Conservation (phyloP, 2,888 invertebrate genomes). For the Pseudococcus longispinus region DNA sequence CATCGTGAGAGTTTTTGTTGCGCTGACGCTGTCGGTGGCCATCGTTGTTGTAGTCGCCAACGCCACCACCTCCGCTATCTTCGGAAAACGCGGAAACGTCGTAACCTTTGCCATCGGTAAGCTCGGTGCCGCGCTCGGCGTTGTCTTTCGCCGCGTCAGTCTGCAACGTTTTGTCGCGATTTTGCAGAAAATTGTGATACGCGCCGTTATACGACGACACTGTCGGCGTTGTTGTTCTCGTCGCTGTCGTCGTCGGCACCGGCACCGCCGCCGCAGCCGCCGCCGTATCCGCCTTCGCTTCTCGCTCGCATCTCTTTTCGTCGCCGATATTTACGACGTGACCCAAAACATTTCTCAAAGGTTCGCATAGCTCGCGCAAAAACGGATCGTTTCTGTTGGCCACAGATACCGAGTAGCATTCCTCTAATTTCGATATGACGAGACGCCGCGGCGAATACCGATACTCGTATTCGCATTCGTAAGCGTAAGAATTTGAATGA, state of each 20-base stretch:
- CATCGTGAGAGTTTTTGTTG: neutral
- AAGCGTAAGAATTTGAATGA: neutral
- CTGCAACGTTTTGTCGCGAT: neutral
- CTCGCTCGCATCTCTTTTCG: neutral
- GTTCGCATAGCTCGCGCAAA: neutral
- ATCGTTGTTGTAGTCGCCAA: neutral
- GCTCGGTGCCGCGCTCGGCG: neutral
- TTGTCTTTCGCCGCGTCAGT: neutral
- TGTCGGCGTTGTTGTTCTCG: neutral
- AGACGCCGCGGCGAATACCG: neutral
- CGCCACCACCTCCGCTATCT: neutral
- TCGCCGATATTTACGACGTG: neutral
- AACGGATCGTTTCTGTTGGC: neutral
- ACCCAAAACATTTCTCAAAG: neutral
- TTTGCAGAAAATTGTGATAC: neutral
- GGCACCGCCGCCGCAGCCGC: too few relatives aligned
- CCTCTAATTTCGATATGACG: neutral
- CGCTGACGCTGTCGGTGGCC: neutral
- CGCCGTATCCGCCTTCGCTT: too few relatives aligned
- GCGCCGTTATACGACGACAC: neutral
- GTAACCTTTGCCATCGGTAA: too few relatives aligned
- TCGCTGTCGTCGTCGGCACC: neutral
- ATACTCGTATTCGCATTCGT: slow-evolving; percentile 5
- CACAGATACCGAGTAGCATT: neutral
- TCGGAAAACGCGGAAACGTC: neutral